Evolutionary conservation across 1,140 invertebrate species (phyloP).

Genomic region (Apis laboriosa): DNA sequence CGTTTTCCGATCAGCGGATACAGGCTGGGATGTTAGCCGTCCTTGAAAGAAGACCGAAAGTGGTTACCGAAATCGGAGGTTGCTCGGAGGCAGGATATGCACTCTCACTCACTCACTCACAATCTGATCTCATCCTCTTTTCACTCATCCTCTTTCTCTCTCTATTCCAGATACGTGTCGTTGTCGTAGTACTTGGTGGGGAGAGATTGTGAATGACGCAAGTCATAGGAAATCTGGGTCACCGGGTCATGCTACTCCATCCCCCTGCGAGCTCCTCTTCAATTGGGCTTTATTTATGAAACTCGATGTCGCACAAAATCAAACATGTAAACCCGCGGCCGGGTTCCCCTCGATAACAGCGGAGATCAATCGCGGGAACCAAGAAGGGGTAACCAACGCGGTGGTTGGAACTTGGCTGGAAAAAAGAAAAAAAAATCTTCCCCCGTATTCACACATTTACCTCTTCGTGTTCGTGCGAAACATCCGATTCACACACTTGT

Average conservation of each 20-base stretch:
- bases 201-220: constrained; percentile 80
- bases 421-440: too few species aligned
- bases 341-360: background rate
- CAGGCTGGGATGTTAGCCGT: constrained; percentile 7
- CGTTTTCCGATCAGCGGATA: background rate
- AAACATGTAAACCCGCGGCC: constrained; percentile 44
- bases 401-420: too few species aligned
- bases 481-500: too few species aligned
- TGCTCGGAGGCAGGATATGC: constrained; percentile 19
- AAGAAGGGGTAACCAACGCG: too few species aligned
- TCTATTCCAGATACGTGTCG: constrained; percentile 61
- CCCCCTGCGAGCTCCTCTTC: constrained; percentile 72
- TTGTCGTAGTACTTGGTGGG: constrained; percentile 61
- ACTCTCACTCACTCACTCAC: constrained; percentile 31
- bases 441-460: too few species aligned
- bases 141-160: constrained; percentile 40
- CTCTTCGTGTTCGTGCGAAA: too few species aligned
- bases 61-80: constrained; percentile 28
- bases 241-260: constrained; percentile 76
- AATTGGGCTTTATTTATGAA: constrained; percentile 78
- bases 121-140: constrained; percentile 31
- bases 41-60: constrained; percentile 60
- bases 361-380: background rate
- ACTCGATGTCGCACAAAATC: constrained; percentile 59
- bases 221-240: constrained; percentile 78